phyloP scores from a whole-genome alignment of 2,888 invertebrate species.

The Achlya flavicornis region DNA sequence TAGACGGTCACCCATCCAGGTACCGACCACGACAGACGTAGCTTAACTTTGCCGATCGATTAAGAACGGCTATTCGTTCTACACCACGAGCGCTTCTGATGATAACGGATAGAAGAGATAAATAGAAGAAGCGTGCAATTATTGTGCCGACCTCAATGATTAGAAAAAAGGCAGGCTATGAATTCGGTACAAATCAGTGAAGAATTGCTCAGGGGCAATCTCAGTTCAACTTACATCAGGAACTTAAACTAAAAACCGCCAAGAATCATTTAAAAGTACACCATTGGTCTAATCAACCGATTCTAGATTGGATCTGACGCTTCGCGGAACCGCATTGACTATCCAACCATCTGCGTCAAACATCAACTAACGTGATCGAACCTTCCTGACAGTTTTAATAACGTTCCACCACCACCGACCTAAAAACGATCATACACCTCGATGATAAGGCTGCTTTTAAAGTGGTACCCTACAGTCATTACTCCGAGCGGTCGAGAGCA shows the following conservation, averaged over 20 bases:
- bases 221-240: not conserved
- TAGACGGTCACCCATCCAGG: too few relatives aligned
- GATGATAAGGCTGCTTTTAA: slow-evolving; percentile 38
- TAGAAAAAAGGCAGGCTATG: not conserved
- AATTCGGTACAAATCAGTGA: not conserved
- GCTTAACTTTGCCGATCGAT: too few relatives aligned
- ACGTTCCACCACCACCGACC: slow-evolving; percentile 26
- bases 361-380: slow-evolving; percentile 30
- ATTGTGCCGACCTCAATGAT: too few relatives aligned
- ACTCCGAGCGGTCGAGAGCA: slow-evolving; percentile 49
- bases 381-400: slow-evolving; percentile 35
- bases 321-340: slow-evolving; percentile 39
- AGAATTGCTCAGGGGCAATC: not conserved
- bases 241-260: not conserved
- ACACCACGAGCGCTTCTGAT: too few relatives aligned
- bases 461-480: slow-evolving; percentile 40
- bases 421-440: slow-evolving; percentile 25
- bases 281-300: slow-evolving; percentile 30
- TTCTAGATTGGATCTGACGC: slow-evolving; percentile 31
- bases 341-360: slow-evolving; percentile 19
- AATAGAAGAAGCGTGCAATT: too few relatives aligned
- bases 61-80: too few relatives aligned
- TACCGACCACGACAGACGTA: too few relatives aligned
- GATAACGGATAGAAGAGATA: too few relatives aligned
- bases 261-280: not conserved